Evolutionary conservation across 2,113 vertebrate species (phyloP).

Genomic region (Lanius collurio): DNA sequence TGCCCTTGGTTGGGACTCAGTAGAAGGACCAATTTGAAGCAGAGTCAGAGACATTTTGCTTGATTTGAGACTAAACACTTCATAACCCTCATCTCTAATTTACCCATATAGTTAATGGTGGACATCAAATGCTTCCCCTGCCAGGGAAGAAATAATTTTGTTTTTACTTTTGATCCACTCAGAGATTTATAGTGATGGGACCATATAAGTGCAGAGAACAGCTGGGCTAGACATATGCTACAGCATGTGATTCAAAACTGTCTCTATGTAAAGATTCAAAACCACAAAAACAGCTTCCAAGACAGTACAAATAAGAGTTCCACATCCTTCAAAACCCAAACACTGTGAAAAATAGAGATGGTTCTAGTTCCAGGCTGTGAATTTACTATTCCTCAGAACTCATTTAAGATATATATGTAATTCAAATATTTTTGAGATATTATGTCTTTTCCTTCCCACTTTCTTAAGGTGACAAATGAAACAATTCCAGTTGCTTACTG

Average conservation of each 20-base stretch:
- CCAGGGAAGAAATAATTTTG: not conserved
- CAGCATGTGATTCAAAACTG: not conserved
- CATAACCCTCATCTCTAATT: not conserved
- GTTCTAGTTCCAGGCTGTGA: not conserved
- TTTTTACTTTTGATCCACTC: not conserved
- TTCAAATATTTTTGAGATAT: not conserved
- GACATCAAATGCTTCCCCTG: not conserved
- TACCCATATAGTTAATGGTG: not conserved
- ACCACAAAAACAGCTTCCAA: conserved; percentile 9
- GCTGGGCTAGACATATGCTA: conserved; percentile 33
- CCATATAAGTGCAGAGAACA: not conserved
- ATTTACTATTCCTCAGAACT: not conserved
- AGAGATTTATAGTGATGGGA: not conserved
- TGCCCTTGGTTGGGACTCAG: not conserved
- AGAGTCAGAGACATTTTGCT: not conserved
- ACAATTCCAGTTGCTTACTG: not conserved
- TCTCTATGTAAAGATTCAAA: not conserved
- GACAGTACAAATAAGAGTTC: not conserved
- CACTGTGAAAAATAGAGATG: conserved; percentile 25
- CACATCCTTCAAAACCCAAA: conserved; percentile 20
- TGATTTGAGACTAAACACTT: not conserved
- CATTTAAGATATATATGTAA: not conserved
- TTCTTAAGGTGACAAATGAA: conserved; percentile 2
- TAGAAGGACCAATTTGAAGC: not conserved
- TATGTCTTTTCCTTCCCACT: not conserved